These are phyloP conservation scores for Aquatica leii DNA, from an alignment of 2,888 invertebrate genomes.

Conservation along the genomic window DNA sequence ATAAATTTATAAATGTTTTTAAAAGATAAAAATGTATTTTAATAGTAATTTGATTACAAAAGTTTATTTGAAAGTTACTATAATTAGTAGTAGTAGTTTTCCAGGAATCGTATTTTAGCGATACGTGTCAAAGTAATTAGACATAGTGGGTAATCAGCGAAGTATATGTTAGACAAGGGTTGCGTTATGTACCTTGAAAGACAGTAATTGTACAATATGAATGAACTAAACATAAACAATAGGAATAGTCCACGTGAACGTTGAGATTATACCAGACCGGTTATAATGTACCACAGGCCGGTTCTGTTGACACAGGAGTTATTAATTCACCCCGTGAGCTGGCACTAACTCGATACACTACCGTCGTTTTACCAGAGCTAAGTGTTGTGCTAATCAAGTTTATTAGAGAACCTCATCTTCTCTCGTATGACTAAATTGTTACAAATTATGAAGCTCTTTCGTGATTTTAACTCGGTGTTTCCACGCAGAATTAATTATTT, in stretches of 20 bases:
- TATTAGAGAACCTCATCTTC: constrained; percentile 38
- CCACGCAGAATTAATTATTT: constrained; percentile 18
- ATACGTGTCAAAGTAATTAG: neutral
- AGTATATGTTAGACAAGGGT: no score
- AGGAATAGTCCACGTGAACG: neutral
- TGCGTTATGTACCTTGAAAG: no score
- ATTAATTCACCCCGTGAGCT: constrained; percentile 47
- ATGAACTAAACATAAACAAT: constrained; percentile 4
- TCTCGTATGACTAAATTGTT: constrained; percentile 33
- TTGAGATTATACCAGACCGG: constrained; percentile 6
- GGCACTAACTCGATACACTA: constrained; percentile 45
- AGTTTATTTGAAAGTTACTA: no score
- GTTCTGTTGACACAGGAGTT: constrained; percentile 46
- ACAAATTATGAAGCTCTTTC: constrained; percentile 23
- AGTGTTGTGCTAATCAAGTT: constrained; percentile 48
- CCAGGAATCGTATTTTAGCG: neutral
- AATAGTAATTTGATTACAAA: no score
- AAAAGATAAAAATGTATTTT: no score
- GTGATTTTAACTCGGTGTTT: constrained; percentile 16
- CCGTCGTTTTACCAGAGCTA: constrained; percentile 46
- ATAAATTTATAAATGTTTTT: no score
- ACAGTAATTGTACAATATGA: neutral
- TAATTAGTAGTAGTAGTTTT: neutral
- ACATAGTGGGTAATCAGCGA: no score
- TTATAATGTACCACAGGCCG: constrained; percentile 19